Evolutionary conservation across 1,140 invertebrate species (phyloP).

Genomic region (Magallana gigas): DNA sequence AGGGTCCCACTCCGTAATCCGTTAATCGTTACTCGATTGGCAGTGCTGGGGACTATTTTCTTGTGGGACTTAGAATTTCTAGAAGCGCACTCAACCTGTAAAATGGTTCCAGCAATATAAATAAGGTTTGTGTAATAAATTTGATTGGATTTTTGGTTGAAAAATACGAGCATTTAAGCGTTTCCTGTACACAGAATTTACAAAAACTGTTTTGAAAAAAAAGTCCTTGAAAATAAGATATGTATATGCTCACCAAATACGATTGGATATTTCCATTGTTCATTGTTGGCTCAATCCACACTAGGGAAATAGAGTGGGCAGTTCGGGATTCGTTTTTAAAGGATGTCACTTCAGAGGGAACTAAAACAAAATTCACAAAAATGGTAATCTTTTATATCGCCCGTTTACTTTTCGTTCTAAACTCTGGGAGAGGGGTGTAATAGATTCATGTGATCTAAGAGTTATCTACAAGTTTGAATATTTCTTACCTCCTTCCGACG

Average conservation of each 20-base stretch:
- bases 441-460: too few relatives aligned
- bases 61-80: not conserved
- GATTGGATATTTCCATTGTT: constrained; percentile 61
- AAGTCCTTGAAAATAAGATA: too few relatives aligned
- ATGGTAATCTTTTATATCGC: not conserved
- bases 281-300: constrained; percentile 59
- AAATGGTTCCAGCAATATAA: not conserved
- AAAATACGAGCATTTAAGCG: too few relatives aligned
- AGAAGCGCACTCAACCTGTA: not conserved
- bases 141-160: too few relatives aligned
- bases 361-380: constrained; percentile 53
- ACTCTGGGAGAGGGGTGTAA: too few relatives aligned
- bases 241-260: constrained; percentile 58
- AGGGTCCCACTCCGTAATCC: constrained; percentile 86
- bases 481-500: constrained; percentile 61
- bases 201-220: too few relatives aligned
- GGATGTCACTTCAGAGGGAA: constrained; percentile 62
- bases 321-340: constrained; percentile 66
- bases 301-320: constrained; percentile 59
- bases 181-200: too few relatives aligned
- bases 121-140: too few relatives aligned
- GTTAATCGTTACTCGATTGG: constrained; percentile 51
- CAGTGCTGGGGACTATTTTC: constrained; percentile 1
- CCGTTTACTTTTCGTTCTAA: too few relatives aligned
- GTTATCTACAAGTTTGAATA: not conserved